A percentile compares a stretch with the other conserved stretches of the same genome.
Conservation (phyloP, 2,888 invertebrate species). For the Apocheima hispidaria region DNA sequence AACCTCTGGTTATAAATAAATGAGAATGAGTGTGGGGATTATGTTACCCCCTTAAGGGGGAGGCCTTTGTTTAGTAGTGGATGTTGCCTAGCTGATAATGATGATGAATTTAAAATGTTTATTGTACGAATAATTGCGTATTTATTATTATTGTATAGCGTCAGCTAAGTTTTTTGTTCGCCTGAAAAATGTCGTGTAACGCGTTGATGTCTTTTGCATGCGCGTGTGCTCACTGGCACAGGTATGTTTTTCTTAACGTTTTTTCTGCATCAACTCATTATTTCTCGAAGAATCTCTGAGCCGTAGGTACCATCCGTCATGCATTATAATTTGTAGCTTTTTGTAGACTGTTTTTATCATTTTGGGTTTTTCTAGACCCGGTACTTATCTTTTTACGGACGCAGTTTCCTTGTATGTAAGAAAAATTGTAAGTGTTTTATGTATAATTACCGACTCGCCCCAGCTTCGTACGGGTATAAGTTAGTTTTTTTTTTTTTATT, state of each 20-base stretch:
- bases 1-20: too few species aligned
- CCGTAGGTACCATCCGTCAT: background rate
- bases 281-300: background rate
- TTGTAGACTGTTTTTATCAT: background rate
- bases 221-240: background rate
- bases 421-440: background rate
- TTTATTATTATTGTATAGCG: too few species aligned
- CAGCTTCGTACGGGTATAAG: too few species aligned
- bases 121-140: too few species aligned
- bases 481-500: too few species aligned
- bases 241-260: background rate
- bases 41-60: too few species aligned
- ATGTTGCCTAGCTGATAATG: too few species aligned
- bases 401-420: background rate
- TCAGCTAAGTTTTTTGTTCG: background rate
- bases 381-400: background rate
- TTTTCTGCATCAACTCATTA: background rate
- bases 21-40: too few species aligned
- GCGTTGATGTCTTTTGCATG: constrained; percentile 11
- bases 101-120: too few species aligned
- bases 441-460: too few species aligned
- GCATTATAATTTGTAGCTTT: background rate
- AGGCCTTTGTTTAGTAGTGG: too few species aligned
- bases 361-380: background rate
- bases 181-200: background rate